Evolutionary conservation across 2,797 vertebrate species (phyloP).

Genomic region (Glossophaga mutica): DNA sequence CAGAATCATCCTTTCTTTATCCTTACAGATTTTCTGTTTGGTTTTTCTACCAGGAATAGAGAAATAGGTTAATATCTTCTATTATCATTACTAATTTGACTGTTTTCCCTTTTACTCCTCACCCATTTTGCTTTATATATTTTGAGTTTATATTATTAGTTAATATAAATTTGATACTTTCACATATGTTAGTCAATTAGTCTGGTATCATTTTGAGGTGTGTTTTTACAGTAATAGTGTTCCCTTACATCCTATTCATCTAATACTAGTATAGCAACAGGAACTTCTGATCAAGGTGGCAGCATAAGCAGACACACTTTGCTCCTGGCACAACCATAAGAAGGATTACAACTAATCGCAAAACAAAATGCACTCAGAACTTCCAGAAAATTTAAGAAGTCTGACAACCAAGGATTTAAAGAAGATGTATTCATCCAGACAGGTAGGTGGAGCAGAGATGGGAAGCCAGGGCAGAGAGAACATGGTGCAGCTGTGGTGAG

Average conservation of each 20-base stretch:
- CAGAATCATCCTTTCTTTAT: not conserved
- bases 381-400: too few relatives aligned
- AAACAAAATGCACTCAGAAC: too few relatives aligned
- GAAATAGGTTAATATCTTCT: not conserved
- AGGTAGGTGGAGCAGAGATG: too few relatives aligned
- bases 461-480: too few relatives aligned
- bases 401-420: too few relatives aligned
- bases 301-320: too few relatives aligned
- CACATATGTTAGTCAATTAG: not conserved
- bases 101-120: not conserved
- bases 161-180: not conserved
- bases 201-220: not conserved
- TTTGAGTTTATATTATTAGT: not conserved
- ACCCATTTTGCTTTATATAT: not conserved
- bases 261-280: not conserved
- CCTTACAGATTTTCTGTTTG: not conserved
- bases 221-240: not conserved
- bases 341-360: too few relatives aligned
- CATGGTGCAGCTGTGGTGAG: too few relatives aligned
- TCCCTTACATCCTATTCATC: not conserved
- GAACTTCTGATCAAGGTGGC: too few relatives aligned
- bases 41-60: not conserved
- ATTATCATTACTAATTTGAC: not conserved
- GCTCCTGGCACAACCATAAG: too few relatives aligned
- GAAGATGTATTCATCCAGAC: too few relatives aligned